A percentile compares a stretch with the other conserved stretches of the same genome.
phyloP scores from a whole-genome alignment of 2,113 vertebrate species.

The Phyllostomus hastatus region DNA sequence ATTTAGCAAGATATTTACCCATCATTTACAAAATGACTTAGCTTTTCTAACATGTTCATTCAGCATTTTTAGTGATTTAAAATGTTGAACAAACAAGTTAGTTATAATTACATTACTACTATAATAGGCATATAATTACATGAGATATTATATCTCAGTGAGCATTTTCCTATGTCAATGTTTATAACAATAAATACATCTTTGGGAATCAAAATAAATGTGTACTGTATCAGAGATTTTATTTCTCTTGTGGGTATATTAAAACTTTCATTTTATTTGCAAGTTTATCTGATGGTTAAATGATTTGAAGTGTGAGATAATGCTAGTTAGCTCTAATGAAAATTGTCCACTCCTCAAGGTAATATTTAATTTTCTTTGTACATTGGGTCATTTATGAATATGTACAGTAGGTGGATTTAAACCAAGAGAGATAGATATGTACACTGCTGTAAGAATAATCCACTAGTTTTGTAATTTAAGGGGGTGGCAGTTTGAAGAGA shows the following conservation, averaged over 20 bases:
- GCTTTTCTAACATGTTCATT: slow-evolving; percentile 12
- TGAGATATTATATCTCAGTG: slow-evolving; percentile 31
- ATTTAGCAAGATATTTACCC: not conserved
- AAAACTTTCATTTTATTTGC: not conserved
- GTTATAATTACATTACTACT: slow-evolving; percentile 23
- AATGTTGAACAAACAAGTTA: not conserved
- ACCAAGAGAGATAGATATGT: not conserved
- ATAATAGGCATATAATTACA: slow-evolving; percentile 49
- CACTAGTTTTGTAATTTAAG: not conserved
- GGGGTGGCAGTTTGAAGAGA: not conserved
- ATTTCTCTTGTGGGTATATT: slow-evolving; percentile 8
- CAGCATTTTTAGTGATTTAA: slow-evolving; percentile 5
- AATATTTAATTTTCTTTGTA: not conserved
- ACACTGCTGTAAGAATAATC: not conserved
- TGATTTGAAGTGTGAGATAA: not conserved
- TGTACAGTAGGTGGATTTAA: not conserved
- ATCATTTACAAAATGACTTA: slow-evolving; percentile 14
- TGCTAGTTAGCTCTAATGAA: not conserved
- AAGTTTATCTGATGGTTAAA: not conserved
- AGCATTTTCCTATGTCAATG: slow-evolving; percentile 46
- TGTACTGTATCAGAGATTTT: slow-evolving; percentile 34
- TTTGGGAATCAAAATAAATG: slow-evolving; percentile 5
- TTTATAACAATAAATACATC: slow-evolving; percentile 58
- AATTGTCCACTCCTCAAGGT: not conserved
- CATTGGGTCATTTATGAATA: not conserved